Conservation (phyloP, 2,113 vertebrate genomes). For the Abramis brama region DNA sequence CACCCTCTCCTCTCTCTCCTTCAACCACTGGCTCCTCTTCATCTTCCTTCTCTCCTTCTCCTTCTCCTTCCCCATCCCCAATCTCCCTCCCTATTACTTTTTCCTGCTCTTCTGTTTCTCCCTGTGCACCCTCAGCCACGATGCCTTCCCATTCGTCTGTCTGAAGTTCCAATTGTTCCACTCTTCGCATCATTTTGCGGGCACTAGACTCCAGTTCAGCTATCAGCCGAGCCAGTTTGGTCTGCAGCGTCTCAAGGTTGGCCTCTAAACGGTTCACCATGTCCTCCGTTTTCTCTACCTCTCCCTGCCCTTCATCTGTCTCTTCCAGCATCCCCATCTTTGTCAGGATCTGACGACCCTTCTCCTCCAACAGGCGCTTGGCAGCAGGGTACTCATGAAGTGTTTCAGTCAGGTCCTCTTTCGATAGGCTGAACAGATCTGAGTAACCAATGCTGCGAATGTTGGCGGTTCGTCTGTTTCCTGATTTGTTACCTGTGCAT, state of each 20-base stretch:
- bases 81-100: slow-evolving; percentile 46
- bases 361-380: slow-evolving; percentile 84
- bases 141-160: slow-evolving; percentile 61
- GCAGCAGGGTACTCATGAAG: slow-evolving; percentile 87
- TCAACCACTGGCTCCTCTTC: slow-evolving; percentile 53
- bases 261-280: slow-evolving; percentile 72
- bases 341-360: slow-evolving; percentile 88
- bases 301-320: slow-evolving; percentile 52
- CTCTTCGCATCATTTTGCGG: slow-evolving; percentile 77
- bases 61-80: slow-evolving; percentile 46
- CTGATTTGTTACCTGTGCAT: slow-evolving; percentile 84
- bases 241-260: slow-evolving; percentile 81
- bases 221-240: slow-evolving; percentile 84
- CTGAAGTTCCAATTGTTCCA: slow-evolving; percentile 80
- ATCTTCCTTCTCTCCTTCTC: slow-evolving; percentile 59
- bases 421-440: slow-evolving; percentile 91
- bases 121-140: slow-evolving; percentile 16
- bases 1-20: slow-evolving; percentile 46
- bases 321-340: slow-evolving; percentile 85
- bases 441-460: slow-evolving; percentile 92
- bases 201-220: slow-evolving; percentile 84
- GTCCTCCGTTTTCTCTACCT: slow-evolving; percentile 69
- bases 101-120: not conserved
- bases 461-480: slow-evolving; percentile 92
- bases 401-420: slow-evolving; percentile 86